Evolutionary conservation across 2,888 invertebrate genomes (phyloP).

Genomic region (Masnerella sp.): DNA sequence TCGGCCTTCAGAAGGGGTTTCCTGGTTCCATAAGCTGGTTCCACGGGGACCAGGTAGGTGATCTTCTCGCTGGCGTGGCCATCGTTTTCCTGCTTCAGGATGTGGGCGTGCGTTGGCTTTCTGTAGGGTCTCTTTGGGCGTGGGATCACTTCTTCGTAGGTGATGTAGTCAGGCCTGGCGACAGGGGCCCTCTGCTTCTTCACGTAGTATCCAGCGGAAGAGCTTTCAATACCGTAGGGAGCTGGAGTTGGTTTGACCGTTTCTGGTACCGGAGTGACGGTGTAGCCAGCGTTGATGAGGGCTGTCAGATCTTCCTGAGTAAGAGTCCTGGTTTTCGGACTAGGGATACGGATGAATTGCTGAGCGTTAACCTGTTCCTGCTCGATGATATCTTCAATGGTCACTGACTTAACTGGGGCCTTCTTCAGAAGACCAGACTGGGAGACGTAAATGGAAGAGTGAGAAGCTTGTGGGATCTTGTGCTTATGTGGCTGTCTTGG

Average conservation of each 20-base stretch:
- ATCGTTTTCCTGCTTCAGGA: slow-evolving; percentile 67
- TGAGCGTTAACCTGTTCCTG: slow-evolving; percentile 66
- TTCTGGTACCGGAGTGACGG: slow-evolving; percentile 72
- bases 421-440: slow-evolving; percentile 72
- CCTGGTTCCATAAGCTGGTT: slow-evolving; percentile 70
- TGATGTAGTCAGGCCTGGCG: slow-evolving; percentile 69
- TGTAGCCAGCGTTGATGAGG: slow-evolving; percentile 74
- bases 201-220: slow-evolving; percentile 68
- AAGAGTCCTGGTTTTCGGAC: slow-evolving; percentile 67
- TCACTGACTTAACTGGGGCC: slow-evolving; percentile 72
- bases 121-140: slow-evolving; percentile 68
- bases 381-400: slow-evolving; percentile 72
- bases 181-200: slow-evolving; percentile 69
- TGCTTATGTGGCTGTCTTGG: slow-evolving; percentile 71
- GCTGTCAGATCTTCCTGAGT: slow-evolving; percentile 72
- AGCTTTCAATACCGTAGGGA: slow-evolving; percentile 65
- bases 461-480: slow-evolving; percentile 67
- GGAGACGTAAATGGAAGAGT: slow-evolving; percentile 71
- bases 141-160: slow-evolving; percentile 68
- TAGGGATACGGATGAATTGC: slow-evolving; percentile 67
- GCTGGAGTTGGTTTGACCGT: slow-evolving; percentile 66
- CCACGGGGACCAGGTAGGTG: slow-evolving; percentile 72
- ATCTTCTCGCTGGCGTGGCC: slow-evolving; percentile 68
- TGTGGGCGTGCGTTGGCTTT: slow-evolving; percentile 69
- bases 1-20: slow-evolving; percentile 57